These are phyloP conservation scores for Nephrotoma flavescens DNA, from an alignment of 2,888 invertebrate genomes.

Conservation along the genomic window DNA sequence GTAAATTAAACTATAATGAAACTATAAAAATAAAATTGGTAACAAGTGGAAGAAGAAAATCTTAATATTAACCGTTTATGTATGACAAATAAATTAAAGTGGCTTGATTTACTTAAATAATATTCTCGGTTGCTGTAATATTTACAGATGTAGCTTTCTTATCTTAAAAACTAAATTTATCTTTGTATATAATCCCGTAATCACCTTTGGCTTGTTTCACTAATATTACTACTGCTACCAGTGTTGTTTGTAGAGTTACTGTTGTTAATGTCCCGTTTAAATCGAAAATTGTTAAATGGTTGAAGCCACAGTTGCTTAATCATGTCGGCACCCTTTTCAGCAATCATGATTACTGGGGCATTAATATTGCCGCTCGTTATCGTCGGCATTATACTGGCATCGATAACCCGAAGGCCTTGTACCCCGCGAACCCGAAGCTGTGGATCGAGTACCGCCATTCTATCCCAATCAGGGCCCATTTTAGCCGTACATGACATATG, in stretches of 20 bases:
- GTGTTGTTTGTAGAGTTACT: neutral
- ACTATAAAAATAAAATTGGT: neutral
- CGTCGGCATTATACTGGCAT: constrained; percentile 77
- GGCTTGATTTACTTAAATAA: neutral
- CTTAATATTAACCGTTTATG: neutral
- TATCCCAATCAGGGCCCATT: constrained; percentile 66
- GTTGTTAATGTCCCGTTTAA: neutral
- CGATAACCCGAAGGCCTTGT: constrained; percentile 64
- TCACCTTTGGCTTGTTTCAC: neutral
- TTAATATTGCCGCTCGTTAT: constrained; percentile 80
- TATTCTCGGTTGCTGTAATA: neutral
- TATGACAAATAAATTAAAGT: neutral
- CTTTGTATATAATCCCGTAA: neutral
- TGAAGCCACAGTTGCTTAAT: constrained; percentile 56
- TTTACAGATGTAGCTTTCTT: neutral
- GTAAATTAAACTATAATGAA: too few species aligned
- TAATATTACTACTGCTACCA: neutral
- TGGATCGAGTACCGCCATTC: constrained; percentile 69
- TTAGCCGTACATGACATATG: constrained; percentile 73
- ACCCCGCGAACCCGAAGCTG: constrained; percentile 62
- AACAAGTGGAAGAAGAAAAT: neutral
- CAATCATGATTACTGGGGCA: constrained; percentile 78
- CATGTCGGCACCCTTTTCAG: constrained; percentile 70
- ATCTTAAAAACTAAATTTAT: neutral
- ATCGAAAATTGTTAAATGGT: neutral